Evolutionary conservation across 2,888 invertebrate genomes (phyloP).

Genomic region (Caenorhabditis sinica): DNA sequence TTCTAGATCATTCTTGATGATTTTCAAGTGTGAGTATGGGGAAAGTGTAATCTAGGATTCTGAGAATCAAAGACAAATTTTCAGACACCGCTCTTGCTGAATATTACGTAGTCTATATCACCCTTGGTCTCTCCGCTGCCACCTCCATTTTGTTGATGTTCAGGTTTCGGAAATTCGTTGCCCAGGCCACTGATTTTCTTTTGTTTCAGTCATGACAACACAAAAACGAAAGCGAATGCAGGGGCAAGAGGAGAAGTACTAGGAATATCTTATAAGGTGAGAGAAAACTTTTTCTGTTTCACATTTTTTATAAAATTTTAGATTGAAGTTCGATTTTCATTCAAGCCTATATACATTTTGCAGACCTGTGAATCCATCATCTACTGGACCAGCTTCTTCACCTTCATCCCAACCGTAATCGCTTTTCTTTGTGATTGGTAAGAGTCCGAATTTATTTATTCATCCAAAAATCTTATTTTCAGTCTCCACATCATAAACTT

Average conservation of each 20-base stretch:
- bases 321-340: no score
- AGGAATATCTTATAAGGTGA: slow-evolving; percentile 15
- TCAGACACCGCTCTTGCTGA: not conserved
- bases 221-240: not conserved
- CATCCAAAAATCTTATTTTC: not conserved
- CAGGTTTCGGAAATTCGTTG: no score
- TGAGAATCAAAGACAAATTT: not conserved
- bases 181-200: not conserved
- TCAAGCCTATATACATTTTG: not conserved
- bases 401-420: not conserved
- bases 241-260: not conserved
- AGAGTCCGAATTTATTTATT: not conserved
- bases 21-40: slow-evolving; percentile 2
- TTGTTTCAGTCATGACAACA: not conserved
- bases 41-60: no score
- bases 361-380: slow-evolving; percentile 2
- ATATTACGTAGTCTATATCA: not conserved
- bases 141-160: not conserved
- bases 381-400: slow-evolving; percentile 19
- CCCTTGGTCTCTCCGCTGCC: not conserved
- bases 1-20: not conserved
- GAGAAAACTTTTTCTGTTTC: not conserved
- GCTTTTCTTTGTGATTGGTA: slow-evolving; percentile 12
- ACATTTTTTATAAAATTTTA: not conserved
- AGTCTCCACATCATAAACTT: not conserved